A percentile compares a stretch with the other conserved stretches of the same genome.
These are phyloP conservation scores for Patiria miniata DNA, from an alignment of 35 echinoderm and acorn worm species.

Conservation along the genomic window DNA sequence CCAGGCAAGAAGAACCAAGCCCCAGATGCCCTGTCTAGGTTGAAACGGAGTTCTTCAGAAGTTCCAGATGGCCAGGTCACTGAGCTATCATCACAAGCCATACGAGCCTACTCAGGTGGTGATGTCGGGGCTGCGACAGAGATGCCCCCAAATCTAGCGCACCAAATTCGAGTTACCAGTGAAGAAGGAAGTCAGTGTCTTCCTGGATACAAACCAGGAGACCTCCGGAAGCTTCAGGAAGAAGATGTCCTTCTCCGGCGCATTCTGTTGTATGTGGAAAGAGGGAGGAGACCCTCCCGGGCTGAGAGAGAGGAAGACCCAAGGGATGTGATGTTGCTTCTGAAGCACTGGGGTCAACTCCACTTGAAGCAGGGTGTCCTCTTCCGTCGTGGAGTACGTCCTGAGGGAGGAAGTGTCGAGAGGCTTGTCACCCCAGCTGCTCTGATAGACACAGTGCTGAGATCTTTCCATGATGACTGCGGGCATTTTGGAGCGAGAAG, in stretches of 20 bases:
- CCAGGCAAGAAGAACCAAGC: conserved; percentile 48
- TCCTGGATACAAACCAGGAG: neutral
- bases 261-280: neutral
- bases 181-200: neutral
- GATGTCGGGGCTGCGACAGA: neutral
- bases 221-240: neutral
- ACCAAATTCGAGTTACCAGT: neutral
- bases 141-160: neutral
- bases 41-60: conserved; percentile 8
- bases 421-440: conserved; percentile 49
- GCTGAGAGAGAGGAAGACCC: neutral
- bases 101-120: neutral
- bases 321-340: neutral
- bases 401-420: neutral
- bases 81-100: neutral
- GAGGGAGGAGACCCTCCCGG: neutral
- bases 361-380: neutral
- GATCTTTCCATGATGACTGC: neutral
- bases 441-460: conserved; percentile 22
- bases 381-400: neutral
- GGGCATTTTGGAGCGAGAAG: conserved; percentile 41
- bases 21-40: conserved; percentile 47
- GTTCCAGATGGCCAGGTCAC: neutral
- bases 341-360: conserved; percentile 7
- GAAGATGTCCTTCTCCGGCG: neutral